phyloP scores from a whole-genome alignment of 2,113 vertebrate species.

The Columba livia region DNA sequence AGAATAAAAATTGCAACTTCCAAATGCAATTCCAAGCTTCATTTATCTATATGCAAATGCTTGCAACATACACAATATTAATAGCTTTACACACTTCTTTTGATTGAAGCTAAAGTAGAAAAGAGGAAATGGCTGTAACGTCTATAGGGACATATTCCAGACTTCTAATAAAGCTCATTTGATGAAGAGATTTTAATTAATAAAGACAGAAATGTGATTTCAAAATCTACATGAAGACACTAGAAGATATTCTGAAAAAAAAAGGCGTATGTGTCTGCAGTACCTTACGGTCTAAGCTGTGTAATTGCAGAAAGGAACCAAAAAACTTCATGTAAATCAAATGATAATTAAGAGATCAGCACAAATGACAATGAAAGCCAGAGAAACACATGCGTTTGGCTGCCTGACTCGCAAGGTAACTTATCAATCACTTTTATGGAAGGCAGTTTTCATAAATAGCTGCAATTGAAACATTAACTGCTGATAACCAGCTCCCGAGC shows the following conservation, averaged over 20 bases:
- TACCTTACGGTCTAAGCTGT: not conserved
- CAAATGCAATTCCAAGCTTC: not conserved
- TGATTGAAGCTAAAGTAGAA: not conserved
- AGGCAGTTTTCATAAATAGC: not conserved
- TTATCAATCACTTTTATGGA: not conserved
- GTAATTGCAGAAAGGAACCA: not conserved
- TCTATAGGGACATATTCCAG: not conserved
- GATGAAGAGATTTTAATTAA: not conserved
- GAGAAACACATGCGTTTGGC: fast-evolving
- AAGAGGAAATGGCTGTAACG: not conserved
- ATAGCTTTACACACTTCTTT: not conserved
- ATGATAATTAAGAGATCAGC: not conserved
- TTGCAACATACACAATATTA: not conserved
- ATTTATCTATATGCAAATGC: not conserved
- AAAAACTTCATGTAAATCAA: not conserved
- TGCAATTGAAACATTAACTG: not conserved
- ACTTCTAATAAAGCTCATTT: not conserved
- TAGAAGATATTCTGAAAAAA: not conserved
- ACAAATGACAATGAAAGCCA: not conserved
- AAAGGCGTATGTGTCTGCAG: not conserved
- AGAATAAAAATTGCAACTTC: not conserved
- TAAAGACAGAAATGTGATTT: not conserved
- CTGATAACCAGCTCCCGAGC: not conserved
- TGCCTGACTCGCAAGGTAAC: not conserved
- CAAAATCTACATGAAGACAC: not conserved